These are phyloP conservation scores for Sturmia bella DNA, from an alignment of 2,888 invertebrate genomes.

Conservation along the genomic window DNA sequence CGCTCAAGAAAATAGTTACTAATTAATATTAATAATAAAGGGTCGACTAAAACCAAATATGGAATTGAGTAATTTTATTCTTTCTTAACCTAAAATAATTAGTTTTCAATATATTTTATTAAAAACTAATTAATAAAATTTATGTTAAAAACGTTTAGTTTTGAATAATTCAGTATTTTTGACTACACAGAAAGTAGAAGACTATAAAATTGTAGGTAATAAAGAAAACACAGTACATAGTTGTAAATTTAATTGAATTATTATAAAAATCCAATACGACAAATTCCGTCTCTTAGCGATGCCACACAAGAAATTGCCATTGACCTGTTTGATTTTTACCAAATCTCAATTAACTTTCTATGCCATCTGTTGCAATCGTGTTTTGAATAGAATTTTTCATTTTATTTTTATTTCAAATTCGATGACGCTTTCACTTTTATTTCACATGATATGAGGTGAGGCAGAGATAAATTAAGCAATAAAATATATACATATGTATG, in stretches of 20 bases:
- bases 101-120: too few species aligned
- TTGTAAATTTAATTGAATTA: neutral
- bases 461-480: conserved; percentile 16
- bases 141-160: too few species aligned
- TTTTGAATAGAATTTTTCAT: conserved; percentile 14
- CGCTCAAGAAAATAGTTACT: too few species aligned
- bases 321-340: conserved; percentile 23
- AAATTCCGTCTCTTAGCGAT: conserved; percentile 1
- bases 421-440: conserved; percentile 46
- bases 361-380: conserved; percentile 19
- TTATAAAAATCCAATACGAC: neutral
- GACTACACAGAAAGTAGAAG: too few species aligned
- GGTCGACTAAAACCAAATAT: too few species aligned
- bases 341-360: conserved; percentile 28
- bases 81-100: too few species aligned
- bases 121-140: too few species aligned
- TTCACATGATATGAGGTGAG: conserved; percentile 1
- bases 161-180: too few species aligned
- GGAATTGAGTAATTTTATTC: too few species aligned
- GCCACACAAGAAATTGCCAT: conserved; percentile 12
- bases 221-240: neutral
- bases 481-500: neutral
- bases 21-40: too few species aligned
- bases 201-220: too few species aligned
- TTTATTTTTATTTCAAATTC: conserved; percentile 8